These are phyloP conservation scores for Microctonus brassicae DNA, from an alignment of 2,888 invertebrate species.

Conservation along the genomic window DNA sequence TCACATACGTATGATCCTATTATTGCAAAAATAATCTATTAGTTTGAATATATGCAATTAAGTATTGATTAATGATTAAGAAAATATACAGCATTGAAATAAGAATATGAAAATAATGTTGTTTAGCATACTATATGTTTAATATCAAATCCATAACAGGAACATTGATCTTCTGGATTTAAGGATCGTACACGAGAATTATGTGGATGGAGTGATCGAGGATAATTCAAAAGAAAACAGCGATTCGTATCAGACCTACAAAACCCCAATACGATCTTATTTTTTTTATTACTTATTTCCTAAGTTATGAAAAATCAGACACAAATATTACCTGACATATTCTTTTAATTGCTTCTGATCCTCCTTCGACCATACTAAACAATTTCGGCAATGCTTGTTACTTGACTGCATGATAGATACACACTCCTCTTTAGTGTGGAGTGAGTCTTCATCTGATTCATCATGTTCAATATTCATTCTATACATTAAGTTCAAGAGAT, in stretches of 20 bases:
- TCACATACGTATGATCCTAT: too few species aligned
- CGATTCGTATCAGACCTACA: neutral
- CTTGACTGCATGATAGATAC: neutral
- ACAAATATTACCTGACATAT: neutral
- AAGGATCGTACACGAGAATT: neutral
- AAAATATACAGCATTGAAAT: too few species aligned
- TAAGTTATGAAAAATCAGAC: too few species aligned
- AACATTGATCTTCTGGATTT: neutral
- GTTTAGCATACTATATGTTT: neutral
- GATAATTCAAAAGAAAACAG: neutral
- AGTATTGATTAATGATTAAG: too few species aligned
- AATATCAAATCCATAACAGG: neutral
- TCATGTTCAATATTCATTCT: neutral
- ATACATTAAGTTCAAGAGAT: neutral
- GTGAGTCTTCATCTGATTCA: neutral
- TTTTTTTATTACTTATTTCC: too few species aligned
- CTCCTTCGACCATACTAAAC: neutral
- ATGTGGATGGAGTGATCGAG: neutral
- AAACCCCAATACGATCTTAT: too few species aligned
- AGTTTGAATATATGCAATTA: too few species aligned
- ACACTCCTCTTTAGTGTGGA: neutral
- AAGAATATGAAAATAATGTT: too few species aligned
- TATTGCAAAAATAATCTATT: too few species aligned
- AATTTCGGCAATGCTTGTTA: neutral
- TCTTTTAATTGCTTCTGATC: neutral